These are phyloP conservation scores for Pollenia angustigena DNA, from an alignment of 2,888 invertebrate genomes.

Conservation along the genomic window DNA sequence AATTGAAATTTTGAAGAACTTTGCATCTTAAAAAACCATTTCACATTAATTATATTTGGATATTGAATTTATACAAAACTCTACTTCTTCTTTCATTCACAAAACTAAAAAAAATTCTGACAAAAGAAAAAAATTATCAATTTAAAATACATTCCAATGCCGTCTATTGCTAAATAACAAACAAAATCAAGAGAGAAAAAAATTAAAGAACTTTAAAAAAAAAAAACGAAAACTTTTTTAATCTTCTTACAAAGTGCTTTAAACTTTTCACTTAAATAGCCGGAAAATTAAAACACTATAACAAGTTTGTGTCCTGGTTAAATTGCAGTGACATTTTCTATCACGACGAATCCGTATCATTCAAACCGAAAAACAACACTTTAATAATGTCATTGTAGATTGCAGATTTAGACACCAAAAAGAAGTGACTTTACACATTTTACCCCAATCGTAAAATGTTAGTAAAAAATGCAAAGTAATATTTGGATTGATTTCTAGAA, in stretches of 20 bases:
- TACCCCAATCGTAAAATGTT: slow-evolving; percentile 1
- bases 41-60: slow-evolving; percentile 46
- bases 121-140: slow-evolving; percentile 38
- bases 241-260: slow-evolving; percentile 68
- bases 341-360: slow-evolving; percentile 44
- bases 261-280: slow-evolving; percentile 71
- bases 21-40: slow-evolving; percentile 2
- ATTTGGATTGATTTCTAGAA: too few relatives aligned
- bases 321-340: slow-evolving; percentile 69
- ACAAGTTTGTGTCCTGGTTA: slow-evolving; percentile 64
- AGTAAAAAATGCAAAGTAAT: neutral
- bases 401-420: neutral
- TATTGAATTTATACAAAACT: neutral
- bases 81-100: slow-evolving; percentile 2
- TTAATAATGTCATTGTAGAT: slow-evolving; percentile 29
- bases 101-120: slow-evolving; percentile 7
- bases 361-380: slow-evolving; percentile 54
- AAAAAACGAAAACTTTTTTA: slow-evolving; percentile 68
- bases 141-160: slow-evolving; percentile 49
- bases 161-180: slow-evolving; percentile 57
- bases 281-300: slow-evolving; percentile 72
- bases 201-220: slow-evolving; percentile 16
- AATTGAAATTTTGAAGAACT: neutral
- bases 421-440: neutral
- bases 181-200: slow-evolving; percentile 35